Conservation (phyloP, 2,113 vertebrate species). For the Eleginops maclovinus region DNA sequence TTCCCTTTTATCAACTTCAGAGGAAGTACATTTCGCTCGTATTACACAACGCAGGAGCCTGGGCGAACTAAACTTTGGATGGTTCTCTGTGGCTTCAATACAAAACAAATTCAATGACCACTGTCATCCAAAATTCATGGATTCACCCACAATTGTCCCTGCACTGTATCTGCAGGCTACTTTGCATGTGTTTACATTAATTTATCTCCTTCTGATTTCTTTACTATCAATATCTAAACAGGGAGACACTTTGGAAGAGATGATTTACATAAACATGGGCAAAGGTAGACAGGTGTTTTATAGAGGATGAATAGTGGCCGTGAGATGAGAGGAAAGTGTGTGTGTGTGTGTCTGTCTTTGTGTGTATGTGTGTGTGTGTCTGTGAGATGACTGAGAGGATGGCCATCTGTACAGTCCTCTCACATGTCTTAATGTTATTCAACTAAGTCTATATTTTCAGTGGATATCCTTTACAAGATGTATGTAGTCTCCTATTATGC, state of each 20-base stretch:
- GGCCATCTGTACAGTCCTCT: slow-evolving; percentile 21
- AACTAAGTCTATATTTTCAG: not conserved
- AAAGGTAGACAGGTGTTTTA: slow-evolving; percentile 27
- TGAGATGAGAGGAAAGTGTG: not conserved
- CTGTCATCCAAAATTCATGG: slow-evolving; percentile 35
- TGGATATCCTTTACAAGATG: not conserved
- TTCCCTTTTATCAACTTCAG: slow-evolving; percentile 26
- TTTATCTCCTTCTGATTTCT: slow-evolving; percentile 5
- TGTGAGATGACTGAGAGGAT: not conserved
- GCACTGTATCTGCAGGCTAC: not conserved
- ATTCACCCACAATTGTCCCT: slow-evolving; percentile 25
- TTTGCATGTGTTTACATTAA: slow-evolving; percentile 31
- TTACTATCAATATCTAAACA: slow-evolving; percentile 31
- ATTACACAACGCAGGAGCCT: slow-evolving; percentile 15
- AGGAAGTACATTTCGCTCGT: slow-evolving; percentile 33
- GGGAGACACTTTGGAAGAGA: not conserved
- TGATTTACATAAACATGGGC: slow-evolving; percentile 35
- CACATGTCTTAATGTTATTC: not conserved
- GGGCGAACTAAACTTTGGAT: slow-evolving; percentile 26
- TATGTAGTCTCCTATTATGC: too few relatives aligned
- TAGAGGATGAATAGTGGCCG: slow-evolving; percentile 10
- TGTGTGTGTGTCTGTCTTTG: not conserved
- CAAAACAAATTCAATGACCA: slow-evolving; percentile 45
- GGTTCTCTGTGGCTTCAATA: slow-evolving; percentile 49
- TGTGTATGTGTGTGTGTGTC: not conserved